Percentiles rank a stretch among this genome's conserved stretches.
These are phyloP conservation scores for Scomberomorus guttatus DNA, from an alignment of 2,797 vertebrate genomes.

Conservation along the genomic window DNA sequence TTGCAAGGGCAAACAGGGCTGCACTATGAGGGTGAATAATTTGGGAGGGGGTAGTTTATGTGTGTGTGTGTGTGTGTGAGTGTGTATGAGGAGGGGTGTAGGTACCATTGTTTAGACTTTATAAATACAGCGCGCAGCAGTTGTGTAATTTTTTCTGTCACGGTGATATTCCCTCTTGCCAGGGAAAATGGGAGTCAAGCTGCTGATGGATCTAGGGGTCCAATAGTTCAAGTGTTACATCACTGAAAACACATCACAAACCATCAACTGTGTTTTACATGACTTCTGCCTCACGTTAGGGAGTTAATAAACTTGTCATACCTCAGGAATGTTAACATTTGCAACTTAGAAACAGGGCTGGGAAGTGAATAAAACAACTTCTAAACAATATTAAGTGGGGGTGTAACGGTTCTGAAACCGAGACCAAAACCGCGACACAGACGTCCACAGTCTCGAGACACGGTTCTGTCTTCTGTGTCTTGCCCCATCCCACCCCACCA, in stretches of 20 bases:
- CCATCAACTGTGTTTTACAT: slow-evolving; percentile 45
- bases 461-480: too few relatives aligned
- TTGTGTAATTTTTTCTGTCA: slow-evolving; percentile 56
- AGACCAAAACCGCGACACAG: too few relatives aligned
- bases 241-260: slow-evolving; percentile 56
- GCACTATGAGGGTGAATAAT: slow-evolving; percentile 65
- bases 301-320: slow-evolving; percentile 50
- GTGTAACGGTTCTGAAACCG: too few relatives aligned
- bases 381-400: background rate
- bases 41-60: slow-evolving; percentile 43
- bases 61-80: slow-evolving; percentile 12
- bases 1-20: slow-evolving; percentile 70
- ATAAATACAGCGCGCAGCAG: slow-evolving; percentile 53
- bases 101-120: slow-evolving; percentile 69
- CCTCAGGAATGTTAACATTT: slow-evolving; percentile 10
- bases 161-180: slow-evolving; percentile 45
- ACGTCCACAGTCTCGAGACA: too few relatives aligned
- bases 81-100: slow-evolving; percentile 19
- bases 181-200: slow-evolving; percentile 39
- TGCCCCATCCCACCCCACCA: too few relatives aligned
- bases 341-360: slow-evolving; percentile 21
- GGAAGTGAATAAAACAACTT: slow-evolving; percentile 27
- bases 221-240: slow-evolving; percentile 58
- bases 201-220: slow-evolving; percentile 52
- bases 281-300: slow-evolving; percentile 19